A percentile compares a stretch with the other conserved stretches of the same genome.
These are phyloP conservation scores for Microtus ochrogaster DNA, from an alignment of 2,113 vertebrate species.

Conservation along the genomic window DNA sequence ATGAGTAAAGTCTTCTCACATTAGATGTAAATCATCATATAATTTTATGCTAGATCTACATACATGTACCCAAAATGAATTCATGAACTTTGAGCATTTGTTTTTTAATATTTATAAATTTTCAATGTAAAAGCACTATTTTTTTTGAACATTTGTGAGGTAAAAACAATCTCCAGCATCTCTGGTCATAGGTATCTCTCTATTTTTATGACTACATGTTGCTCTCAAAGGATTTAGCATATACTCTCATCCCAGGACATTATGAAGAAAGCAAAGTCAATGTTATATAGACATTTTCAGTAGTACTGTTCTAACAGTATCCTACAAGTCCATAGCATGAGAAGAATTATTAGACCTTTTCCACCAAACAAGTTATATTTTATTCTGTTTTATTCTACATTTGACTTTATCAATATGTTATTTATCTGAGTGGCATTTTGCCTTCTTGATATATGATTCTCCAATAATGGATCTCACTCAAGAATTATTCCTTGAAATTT, in stretches of 20 bases:
- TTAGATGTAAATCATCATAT: neutral
- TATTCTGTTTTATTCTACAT: too few species aligned
- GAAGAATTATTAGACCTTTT: neutral
- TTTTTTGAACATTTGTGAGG: neutral
- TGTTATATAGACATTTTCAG: neutral
- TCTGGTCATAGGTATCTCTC: neutral
- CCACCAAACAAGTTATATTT: neutral
- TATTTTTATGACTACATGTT: neutral
- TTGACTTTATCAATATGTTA: neutral
- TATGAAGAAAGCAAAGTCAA: neutral
- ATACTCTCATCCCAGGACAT: neutral
- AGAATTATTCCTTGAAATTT: neutral
- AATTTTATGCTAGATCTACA: neutral
- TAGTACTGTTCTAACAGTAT: neutral
- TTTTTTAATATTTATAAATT: slow-evolving; percentile 8
- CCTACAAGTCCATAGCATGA: neutral
- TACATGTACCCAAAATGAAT: neutral
- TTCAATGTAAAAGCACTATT: neutral
- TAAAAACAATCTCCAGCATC: neutral
- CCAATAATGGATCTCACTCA: neutral
- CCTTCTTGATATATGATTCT: neutral
- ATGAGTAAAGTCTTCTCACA: neutral
- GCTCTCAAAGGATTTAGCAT: neutral
- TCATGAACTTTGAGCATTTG: neutral
- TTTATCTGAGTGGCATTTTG: neutral